A percentile compares a stretch with the other conserved stretches of the same genome.
Conservation (phyloP, 2,797 vertebrate species). For the Myotis vivesi region DNA sequence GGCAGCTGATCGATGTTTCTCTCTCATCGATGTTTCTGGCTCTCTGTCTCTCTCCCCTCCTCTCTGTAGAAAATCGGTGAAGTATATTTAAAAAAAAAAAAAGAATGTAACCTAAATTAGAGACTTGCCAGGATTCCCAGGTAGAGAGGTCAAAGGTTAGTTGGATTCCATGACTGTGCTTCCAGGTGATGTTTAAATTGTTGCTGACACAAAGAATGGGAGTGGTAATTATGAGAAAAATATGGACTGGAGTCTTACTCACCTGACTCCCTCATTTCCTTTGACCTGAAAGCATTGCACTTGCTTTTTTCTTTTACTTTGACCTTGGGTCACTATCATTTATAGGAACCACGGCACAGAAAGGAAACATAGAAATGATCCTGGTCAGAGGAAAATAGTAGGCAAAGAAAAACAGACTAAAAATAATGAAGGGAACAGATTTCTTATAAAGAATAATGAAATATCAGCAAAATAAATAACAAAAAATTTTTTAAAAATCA, state of each 20-base stretch:
- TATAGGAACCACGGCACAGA: not conserved
- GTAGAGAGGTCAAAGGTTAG: not conserved
- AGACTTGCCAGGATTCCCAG: not conserved
- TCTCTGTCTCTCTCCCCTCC: too few species aligned
- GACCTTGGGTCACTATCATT: not conserved
- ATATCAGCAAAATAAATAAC: constrained; percentile 1
- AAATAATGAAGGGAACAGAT: not conserved
- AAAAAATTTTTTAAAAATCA: not conserved
- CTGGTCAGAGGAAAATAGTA: not conserved
- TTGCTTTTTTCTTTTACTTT: not conserved
- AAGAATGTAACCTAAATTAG: not conserved
- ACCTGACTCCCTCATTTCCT: not conserved
- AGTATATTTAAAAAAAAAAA: too few species aligned
- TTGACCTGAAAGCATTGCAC: not conserved
- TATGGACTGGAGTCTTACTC: not conserved
- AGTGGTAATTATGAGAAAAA: not conserved
- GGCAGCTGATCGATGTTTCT: too few species aligned
- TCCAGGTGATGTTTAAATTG: not conserved
- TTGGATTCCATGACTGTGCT: not conserved
- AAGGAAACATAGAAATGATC: not conserved
- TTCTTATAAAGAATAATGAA: constrained; percentile 1
- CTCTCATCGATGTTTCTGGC: too few species aligned
- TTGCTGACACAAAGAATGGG: not conserved
- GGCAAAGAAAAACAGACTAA: not conserved
- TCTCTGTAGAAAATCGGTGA: too few species aligned